Evolutionary conservation across 1,140 invertebrate species (phyloP).

Genomic region (Colletes gigas): DNA sequence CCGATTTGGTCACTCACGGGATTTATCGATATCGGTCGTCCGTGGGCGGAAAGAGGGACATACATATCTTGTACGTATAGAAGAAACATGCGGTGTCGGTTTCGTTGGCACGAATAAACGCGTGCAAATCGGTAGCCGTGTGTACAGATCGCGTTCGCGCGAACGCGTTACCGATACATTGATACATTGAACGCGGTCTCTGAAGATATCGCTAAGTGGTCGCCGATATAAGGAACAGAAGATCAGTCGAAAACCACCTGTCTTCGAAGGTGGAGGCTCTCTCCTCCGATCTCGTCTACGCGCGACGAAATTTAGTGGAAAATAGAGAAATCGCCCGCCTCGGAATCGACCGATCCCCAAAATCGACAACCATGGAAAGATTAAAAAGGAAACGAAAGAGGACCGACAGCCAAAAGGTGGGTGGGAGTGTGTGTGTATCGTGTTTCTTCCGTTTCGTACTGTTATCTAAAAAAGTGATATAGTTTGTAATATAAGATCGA

Average conservation of each 20-base stretch:
- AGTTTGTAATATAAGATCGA: no score
- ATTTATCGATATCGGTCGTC: constrained; percentile 47
- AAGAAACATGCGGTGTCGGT: constrained; percentile 4
- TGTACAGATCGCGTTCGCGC: neutral
- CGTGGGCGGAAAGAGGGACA: constrained; percentile 39
- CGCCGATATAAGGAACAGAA: constrained; percentile 70
- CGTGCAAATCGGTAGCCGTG: neutral
- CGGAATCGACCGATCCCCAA: neutral
- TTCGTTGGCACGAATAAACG: neutral
- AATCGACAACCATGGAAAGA: constrained; percentile 59
- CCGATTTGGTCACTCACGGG: constrained; percentile 42
- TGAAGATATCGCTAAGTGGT: constrained; percentile 77
- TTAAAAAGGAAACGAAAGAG: constrained; percentile 56
- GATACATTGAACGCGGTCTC: constrained; percentile 58
- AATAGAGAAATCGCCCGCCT: neutral
- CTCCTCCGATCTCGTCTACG: neutral
- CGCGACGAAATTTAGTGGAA: neutral
- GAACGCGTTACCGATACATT: constrained; percentile 55
- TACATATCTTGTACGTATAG: constrained; percentile 8
- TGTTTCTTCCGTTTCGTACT: neutral
- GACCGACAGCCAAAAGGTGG: constrained; percentile 61
- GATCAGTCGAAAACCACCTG: constrained; percentile 74
- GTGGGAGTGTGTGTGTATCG: neutral
- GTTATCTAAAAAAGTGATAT: no score
- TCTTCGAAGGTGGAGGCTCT: constrained; percentile 55